A percentile compares a stretch with the other conserved stretches of the same genome.
Evolutionary conservation across 1,140 invertebrate species (phyloP).

Genomic region (Episyrphus balteatus): DNA sequence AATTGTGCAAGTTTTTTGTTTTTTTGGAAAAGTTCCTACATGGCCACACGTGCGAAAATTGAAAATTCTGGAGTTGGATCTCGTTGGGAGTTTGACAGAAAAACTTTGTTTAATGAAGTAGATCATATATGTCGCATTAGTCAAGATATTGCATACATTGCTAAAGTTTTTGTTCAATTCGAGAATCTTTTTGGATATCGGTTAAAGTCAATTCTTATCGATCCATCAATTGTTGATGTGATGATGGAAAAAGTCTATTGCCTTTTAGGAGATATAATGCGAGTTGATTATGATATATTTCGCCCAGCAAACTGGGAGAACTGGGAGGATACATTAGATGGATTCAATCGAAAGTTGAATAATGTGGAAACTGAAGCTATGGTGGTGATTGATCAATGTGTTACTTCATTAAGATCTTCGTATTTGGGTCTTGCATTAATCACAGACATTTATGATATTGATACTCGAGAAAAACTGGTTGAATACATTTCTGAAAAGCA

Average conservation of each 20-base stretch:
- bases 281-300: constrained; percentile 74
- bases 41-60: constrained; percentile 63
- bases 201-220: constrained; percentile 71
- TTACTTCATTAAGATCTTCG: constrained; percentile 62
- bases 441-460: constrained; percentile 64
- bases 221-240: constrained; percentile 73
- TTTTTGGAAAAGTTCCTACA: constrained; percentile 63
- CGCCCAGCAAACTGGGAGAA: constrained; percentile 59
- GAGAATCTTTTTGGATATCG: constrained; percentile 80
- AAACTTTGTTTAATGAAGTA: constrained; percentile 64
- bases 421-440: constrained; percentile 70
- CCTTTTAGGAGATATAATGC: constrained; percentile 56
- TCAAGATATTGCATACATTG: constrained; percentile 60
- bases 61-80: constrained; percentile 68
- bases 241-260: constrained; percentile 48
- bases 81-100: constrained; percentile 84
- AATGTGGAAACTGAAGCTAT: constrained; percentile 71
- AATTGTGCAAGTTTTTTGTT: constrained; percentile 56
- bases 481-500: constrained; percentile 67
- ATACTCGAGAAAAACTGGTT: constrained; percentile 60
- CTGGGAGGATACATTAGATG: constrained; percentile 69
- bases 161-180: constrained; percentile 70
- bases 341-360: constrained; percentile 61
- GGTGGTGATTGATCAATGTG: constrained; percentile 75
- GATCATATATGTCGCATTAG: constrained; percentile 76